A percentile compares a stretch with the other conserved stretches of the same genome.
Evolutionary conservation across 92 coral and sea anemone genomes (phyloP).

Genomic region (Zoanthus solanderi): DNA sequence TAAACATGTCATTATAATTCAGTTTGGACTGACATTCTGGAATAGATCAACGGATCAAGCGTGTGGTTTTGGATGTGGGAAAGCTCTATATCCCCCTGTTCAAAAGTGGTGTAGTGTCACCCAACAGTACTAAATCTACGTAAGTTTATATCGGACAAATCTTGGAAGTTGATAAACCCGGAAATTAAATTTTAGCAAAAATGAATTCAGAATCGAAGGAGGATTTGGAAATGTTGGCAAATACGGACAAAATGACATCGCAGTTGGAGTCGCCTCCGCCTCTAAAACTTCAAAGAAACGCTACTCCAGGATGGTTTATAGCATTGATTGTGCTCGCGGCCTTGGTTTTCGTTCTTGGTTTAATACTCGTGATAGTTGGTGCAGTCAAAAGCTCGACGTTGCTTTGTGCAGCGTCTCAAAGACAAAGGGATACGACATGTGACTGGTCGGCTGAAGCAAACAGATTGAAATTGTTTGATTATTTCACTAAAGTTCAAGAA

Average conservation of each 20-base stretch:
- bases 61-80: no score
- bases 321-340: background rate
- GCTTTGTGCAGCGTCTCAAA: background rate
- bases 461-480: conserved; percentile 57
- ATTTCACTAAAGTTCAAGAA: conserved; percentile 69
- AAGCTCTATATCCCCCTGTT: no score
- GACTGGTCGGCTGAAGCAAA: conserved; percentile 25
- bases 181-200: background rate
- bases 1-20: no score
- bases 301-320: conserved; percentile 20
- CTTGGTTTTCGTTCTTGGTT: background rate
- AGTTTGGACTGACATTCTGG: no score
- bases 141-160: no score
- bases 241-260: background rate
- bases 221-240: background rate
- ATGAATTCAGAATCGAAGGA: background rate
- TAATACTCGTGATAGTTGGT: conserved; percentile 23
- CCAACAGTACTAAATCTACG: no score
- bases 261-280: background rate
- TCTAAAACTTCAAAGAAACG: background rate
- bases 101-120: no score
- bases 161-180: background rate
- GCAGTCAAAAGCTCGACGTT: conserved; percentile 1
- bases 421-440: background rate
- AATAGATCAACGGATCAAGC: no score